Percentiles rank a stretch among this genome's conserved stretches.
phyloP scores from a whole-genome alignment of 2,113 vertebrate species.

The Chiloscyllium plagiosum region DNA sequence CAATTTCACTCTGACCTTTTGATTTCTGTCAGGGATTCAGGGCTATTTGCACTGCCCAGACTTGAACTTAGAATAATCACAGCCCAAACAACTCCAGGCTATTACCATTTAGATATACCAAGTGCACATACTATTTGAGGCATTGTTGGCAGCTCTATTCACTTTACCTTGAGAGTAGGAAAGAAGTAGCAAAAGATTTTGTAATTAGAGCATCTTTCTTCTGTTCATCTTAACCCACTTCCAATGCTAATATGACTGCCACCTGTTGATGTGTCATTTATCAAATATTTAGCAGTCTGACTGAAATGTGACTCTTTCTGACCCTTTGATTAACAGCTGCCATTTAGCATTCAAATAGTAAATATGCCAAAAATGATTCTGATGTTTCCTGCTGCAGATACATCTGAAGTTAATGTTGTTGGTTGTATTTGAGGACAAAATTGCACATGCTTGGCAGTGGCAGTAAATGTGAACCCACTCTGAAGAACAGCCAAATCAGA shows the following conservation, averaged over 20 bases:
- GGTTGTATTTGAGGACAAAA: neutral
- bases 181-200: neutral
- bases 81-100: neutral
- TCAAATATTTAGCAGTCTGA: neutral
- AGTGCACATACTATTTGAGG: neutral
- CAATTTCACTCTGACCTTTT: neutral
- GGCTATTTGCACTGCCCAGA: neutral
- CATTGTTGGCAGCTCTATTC: neutral
- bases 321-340: slow-evolving; percentile 20
- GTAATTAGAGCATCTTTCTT: neutral
- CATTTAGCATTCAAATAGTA: slow-evolving; percentile 13
- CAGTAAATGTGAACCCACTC: neutral
- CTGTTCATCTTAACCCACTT: neutral
- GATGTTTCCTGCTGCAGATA: neutral
- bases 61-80: neutral
- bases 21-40: neutral
- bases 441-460: neutral
- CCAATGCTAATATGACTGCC: neutral
- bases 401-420: neutral
- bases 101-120: no score
- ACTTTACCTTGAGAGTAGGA: neutral
- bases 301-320: slow-evolving; percentile 20
- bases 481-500: no score
- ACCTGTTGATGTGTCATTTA: slow-evolving; percentile 1
- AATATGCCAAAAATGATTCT: slow-evolving; percentile 5